Evolutionary conservation across 2,888 invertebrate species (phyloP), one percentile per base, ranked within the genome.

Genomic region (Sesamia inferens): DNA sequence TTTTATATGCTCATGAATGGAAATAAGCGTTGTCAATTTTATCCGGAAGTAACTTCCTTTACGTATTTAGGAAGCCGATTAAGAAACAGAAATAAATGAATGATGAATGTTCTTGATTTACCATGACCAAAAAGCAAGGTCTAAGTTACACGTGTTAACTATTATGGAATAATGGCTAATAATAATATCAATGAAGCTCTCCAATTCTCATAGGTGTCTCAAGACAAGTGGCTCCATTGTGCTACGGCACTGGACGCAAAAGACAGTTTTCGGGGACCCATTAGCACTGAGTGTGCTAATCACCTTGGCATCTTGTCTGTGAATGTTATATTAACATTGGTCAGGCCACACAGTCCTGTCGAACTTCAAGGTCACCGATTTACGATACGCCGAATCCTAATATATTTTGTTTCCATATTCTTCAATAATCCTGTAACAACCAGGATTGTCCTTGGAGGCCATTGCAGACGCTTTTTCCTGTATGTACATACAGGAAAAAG

Each of bases 41-140:
- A 55, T 63, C 19, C 57, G 74, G 79, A 79, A 58, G n/a, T 13
- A 5, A 11, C 24, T 31, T 57, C 19, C 55, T 55, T 31, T 31
- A 19, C 5, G 5, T 51, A 47, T 54, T 31, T 14, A 64, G 5
- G 48, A 31, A 57, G 10, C 31, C 1, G 31, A 6, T 44, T 16
- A 19, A 70, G 11, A 71, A 10, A 44, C 54, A 13, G 10, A 55
- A 22, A 24, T 19, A 51, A 51, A 51, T 19, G n/a, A n/a, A n/a
- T n/a, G n/a, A 51, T 31, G 3, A 1, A 31, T 51, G 19, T 51
- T 14, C 11, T 31, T 42, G 11, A 31, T n/a, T 19, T 51, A 39
- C 13, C 14, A 47, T 68, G 44, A 44, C n/a, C n/a, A n/a, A 68
- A n/a, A n/a, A 24, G n/a, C 14, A 24, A 8, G 3, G 48, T 7